Percentiles rank a stretch among this genome's conserved stretches.
Evolutionary conservation across 2,113 vertebrate species (phyloP).

Genomic region (Ammodytes marinus): DNA sequence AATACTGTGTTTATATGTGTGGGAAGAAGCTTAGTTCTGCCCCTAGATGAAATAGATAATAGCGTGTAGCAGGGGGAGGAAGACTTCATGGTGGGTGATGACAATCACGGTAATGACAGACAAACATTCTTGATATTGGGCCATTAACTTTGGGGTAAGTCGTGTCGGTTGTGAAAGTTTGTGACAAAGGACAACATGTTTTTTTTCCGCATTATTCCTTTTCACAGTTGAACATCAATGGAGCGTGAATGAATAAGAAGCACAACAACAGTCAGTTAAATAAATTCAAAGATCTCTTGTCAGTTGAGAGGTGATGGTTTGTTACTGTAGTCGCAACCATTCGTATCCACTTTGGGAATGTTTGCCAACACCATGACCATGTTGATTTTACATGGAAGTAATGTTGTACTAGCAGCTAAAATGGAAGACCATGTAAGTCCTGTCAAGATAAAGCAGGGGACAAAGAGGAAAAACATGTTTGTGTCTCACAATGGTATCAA

Average conservation of each 20-base stretch:
- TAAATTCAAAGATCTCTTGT: not conserved
- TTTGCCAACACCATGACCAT: not conserved
- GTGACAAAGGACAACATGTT: constrained; percentile 23
- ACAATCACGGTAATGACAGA: constrained; percentile 30
- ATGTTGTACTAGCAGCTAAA: not conserved
- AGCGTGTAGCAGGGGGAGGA: constrained; percentile 6
- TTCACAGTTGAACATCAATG: not conserved
- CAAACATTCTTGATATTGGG: constrained; percentile 47
- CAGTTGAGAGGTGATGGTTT: not conserved
- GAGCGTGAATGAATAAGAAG: not conserved
- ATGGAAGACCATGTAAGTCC: not conserved
- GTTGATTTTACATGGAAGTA: not conserved
- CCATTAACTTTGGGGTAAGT: constrained; percentile 28
- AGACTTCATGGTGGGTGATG: constrained; percentile 16
- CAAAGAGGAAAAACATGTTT: not conserved
- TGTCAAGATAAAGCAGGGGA: not conserved
- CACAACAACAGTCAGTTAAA: not conserved
- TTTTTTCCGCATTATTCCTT: not conserved
- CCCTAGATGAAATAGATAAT: constrained; percentile 19
- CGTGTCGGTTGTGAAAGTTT: constrained; percentile 19
- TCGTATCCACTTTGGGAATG: not conserved
- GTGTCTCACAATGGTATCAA: constrained; percentile 6
- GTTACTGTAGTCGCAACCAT: not conserved
- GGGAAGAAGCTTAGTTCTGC: constrained; percentile 8
- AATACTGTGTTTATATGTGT: not conserved